phyloP scores from a whole-genome alignment of 2,797 vertebrate genomes.

The Alosa sapidissima region DNA sequence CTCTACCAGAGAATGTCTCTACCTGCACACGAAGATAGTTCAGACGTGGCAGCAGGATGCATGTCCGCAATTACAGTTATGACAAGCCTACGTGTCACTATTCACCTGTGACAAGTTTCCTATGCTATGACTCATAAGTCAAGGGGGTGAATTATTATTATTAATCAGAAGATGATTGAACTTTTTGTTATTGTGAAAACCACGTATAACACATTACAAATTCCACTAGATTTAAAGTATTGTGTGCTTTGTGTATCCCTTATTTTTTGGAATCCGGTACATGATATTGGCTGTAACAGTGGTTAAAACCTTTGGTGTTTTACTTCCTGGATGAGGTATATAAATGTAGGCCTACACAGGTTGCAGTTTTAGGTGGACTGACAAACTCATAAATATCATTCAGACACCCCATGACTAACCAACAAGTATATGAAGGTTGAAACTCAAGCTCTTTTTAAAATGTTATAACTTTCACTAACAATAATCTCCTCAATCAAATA shows the following conservation, averaged over 20 bases:
- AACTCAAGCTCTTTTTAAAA: background rate
- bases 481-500: background rate
- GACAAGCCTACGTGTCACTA: background rate
- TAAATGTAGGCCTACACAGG: background rate
- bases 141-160: background rate
- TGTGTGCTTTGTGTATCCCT: background rate
- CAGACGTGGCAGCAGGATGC: conserved; percentile 77
- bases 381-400: background rate
- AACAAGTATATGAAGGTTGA: background rate
- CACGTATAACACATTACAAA: background rate
- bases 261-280: background rate
- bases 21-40: conserved; percentile 44
- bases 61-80: conserved; percentile 27
- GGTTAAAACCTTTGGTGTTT: background rate
- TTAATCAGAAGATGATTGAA: too few relatives aligned
- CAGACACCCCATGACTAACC: background rate
- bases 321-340: background rate
- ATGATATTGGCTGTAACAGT: background rate
- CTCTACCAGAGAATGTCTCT: conserved; percentile 32
- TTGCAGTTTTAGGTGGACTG: background rate
- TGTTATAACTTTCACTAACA: background rate
- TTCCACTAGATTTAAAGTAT: background rate
- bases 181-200: too few relatives aligned
- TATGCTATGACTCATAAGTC: background rate
- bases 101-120: background rate